Evolutionary conservation across 2,888 invertebrate species (phyloP).

Genomic region (Drosophila barbarae): DNA sequence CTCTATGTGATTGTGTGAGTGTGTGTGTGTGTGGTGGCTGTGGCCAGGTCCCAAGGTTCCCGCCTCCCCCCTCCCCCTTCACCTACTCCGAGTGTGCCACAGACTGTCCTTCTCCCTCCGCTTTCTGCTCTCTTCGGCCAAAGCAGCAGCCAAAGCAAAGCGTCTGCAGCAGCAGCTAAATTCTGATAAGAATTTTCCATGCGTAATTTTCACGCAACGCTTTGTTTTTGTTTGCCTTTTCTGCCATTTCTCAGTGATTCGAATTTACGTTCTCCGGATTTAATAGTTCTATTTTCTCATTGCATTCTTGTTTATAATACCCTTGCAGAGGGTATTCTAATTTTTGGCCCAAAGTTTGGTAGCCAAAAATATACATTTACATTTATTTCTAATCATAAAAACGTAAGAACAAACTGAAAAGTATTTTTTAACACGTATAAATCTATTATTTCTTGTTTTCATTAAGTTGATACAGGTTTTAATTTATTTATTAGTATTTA

Average conservation of each 20-base stretch:
- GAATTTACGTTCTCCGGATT: slow-evolving; percentile 7
- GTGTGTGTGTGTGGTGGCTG: slow-evolving; percentile 49
- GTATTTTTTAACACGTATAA: too few relatives aligned
- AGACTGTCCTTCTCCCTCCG: slow-evolving; percentile 6
- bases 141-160: slow-evolving; percentile 12
- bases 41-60: slow-evolving; percentile 41
- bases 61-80: slow-evolving; percentile 1
- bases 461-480: too few relatives aligned
- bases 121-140: slow-evolving; percentile 8
- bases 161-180: slow-evolving; percentile 18
- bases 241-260: slow-evolving; percentile 5
- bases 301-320: not conserved
- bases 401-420: too few relatives aligned
- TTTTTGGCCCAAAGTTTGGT: too few relatives aligned
- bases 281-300: not conserved
- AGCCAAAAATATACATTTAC: not conserved
- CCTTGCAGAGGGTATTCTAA: not conserved
- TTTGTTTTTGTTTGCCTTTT: slow-evolving; percentile 20
- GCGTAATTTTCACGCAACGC: slow-evolving; percentile 30
- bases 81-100: not conserved
- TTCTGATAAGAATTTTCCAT: slow-evolving; percentile 40
- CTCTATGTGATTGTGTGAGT: slow-evolving; percentile 30
- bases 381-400: too few relatives aligned
- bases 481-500: too few relatives aligned
- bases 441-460: too few relatives aligned